Evolutionary conservation across 2,113 vertebrate species (phyloP).

Genomic region (Tretioscincus oriximinensis): DNA sequence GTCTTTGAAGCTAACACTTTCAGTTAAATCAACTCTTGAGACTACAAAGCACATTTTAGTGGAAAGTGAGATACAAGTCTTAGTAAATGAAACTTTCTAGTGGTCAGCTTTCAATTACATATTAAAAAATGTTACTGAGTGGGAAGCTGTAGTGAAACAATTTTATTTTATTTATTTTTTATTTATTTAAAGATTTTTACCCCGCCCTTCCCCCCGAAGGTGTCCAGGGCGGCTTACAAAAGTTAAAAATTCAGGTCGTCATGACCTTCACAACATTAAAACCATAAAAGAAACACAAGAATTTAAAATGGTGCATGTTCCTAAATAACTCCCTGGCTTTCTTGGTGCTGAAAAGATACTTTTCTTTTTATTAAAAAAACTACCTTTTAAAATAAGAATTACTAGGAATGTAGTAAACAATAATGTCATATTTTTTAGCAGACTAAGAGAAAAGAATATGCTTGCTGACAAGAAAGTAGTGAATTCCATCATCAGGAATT

Average conservation of each 20-base stretch:
- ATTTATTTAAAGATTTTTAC: no score
- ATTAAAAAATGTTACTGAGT: not conserved
- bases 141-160: not conserved
- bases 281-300: no score
- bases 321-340: not conserved
- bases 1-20: not conserved
- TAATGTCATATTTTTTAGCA: not conserved
- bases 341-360: not conserved
- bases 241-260: no score
- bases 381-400: not conserved
- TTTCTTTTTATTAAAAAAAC: no score
- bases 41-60: conserved; percentile 26
- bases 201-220: no score
- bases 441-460: not conserved
- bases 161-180: no score
- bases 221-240: no score
- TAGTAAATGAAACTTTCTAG: conserved; percentile 25
- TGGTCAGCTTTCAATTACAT: conserved; percentile 16
- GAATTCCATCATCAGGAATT: not conserved
- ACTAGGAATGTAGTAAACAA: not conserved
- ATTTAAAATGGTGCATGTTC: not conserved
- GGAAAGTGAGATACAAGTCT: not conserved
- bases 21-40: conserved; percentile 35
- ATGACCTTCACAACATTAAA: no score
- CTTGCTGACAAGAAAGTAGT: not conserved